phyloP scores from a whole-genome alignment of 2,888 invertebrate genomes.

The Eupithecia subumbrata region DNA sequence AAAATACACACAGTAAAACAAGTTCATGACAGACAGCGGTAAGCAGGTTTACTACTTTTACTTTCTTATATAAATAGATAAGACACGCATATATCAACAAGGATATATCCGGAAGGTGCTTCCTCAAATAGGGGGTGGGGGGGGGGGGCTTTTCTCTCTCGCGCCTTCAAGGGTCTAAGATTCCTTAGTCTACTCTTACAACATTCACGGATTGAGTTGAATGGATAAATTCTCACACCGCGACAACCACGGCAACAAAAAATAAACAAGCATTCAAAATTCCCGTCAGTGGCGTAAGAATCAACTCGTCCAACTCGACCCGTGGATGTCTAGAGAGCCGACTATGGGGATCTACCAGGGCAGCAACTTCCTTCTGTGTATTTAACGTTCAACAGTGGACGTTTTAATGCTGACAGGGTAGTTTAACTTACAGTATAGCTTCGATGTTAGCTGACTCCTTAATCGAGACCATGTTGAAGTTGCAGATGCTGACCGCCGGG shows the following conservation, averaged over 20 bases:
- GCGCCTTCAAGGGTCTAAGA: neutral
- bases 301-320: neutral
- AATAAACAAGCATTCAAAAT: no score
- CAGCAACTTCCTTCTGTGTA: neutral
- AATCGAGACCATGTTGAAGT: conserved; percentile 68
- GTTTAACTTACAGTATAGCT: conserved; percentile 63
- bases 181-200: neutral
- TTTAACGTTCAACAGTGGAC: neutral
- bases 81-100: no score
- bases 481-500: conserved; percentile 74
- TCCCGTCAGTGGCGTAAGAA: neutral
- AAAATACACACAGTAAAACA: neutral
- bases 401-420: neutral
- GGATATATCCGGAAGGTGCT: neutral
- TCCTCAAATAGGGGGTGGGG: no score
- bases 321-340: neutral
- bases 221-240: neutral
- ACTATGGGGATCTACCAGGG: neutral
- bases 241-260: neutral
- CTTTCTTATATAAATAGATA: neutral
- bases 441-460: conserved; percentile 60
- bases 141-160: neutral
- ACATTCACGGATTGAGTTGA: neutral
- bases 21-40: neutral
- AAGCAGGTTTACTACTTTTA: neutral